Base-by-base conservation (phyloP, 2,888 invertebrate species). In the Bhutanitis thaidina region DNA sequence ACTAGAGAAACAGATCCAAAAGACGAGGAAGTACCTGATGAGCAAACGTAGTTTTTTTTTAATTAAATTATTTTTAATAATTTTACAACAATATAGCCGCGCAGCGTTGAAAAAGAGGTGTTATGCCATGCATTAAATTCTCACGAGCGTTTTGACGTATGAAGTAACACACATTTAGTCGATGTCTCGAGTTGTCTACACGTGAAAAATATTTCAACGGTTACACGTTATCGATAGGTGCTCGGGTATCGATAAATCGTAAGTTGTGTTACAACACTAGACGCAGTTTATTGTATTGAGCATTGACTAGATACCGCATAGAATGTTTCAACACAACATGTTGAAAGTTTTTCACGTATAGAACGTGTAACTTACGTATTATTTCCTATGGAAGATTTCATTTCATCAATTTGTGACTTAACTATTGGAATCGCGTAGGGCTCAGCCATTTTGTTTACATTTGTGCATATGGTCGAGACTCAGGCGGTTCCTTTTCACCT, bases 161-260 rank as follows among this genome's bases (percentile, higher is more conserved):
- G 77, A 74, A 77, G 75, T 87, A 82, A 84, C 82, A 87, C 85
- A 84, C 85, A 84, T 85, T 86, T 84, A 82, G 77, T 87, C 88
- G 87, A 88, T 86, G 88, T 86, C 83, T 87, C 83, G 85, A 84
- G 64, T 70, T 57, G 69, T 66, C 73, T 65, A 65, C 73, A 49
- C 77, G 74, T 70, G 58, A 70, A 72, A 76, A 74, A 74, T 74
- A 78, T 80, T 76, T 67, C 81, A 77, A 76, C 52, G 32, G 34
- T 20, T n/a, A 43, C 43, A 38, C 14, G 27, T 35, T 44, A 50
- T 44, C 50, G 50, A 50, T 29, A 50, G 50, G 50, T 50, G 50
- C 50, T 50, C 50, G 39, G 50, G 51, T 55, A 54, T 54, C 60
- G 49, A 55, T 49, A 35, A 40, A 47, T 50, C 34, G 50, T 49